Evolutionary conservation across 2,888 invertebrate genomes (phyloP).

Genomic region (Mycalesis mineus): DNA sequence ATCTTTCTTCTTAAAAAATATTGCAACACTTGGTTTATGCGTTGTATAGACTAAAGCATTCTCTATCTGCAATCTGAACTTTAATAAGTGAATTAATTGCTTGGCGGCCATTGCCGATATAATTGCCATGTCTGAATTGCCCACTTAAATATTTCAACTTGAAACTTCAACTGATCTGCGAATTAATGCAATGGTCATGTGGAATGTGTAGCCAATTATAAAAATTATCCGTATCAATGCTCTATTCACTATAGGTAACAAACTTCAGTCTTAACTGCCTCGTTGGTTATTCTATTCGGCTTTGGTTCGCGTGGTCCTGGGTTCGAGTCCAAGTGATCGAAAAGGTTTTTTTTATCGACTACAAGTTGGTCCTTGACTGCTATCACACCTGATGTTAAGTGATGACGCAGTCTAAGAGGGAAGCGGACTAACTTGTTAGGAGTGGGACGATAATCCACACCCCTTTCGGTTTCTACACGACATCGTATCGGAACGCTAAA

Average conservation of each 20-base stretch:
- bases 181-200: conserved; percentile 10
- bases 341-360: too few relatives aligned
- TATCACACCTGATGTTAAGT: too few relatives aligned
- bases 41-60: neutral
- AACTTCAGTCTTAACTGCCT: too few relatives aligned
- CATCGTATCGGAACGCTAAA: too few relatives aligned
- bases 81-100: conserved; percentile 72
- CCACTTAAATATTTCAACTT: conserved; percentile 20
- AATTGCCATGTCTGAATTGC: conserved; percentile 39
- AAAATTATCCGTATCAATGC: neutral
- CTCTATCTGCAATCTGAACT: conserved; percentile 43
- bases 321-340: too few relatives aligned
- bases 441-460: too few relatives aligned
- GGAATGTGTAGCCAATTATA: conserved; percentile 4
- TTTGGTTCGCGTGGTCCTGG: too few relatives aligned
- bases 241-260: neutral
- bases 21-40: neutral
- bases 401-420: too few relatives aligned
- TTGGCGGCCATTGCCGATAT: conserved; percentile 39
- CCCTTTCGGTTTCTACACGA: too few relatives aligned
- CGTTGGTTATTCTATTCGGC: too few relatives aligned
- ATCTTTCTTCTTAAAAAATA: neutral
- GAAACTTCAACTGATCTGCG: conserved; percentile 8
- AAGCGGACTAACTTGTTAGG: too few relatives aligned
- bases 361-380: too few relatives aligned